Evolutionary conservation across 2,888 invertebrate species (phyloP).

Genomic region (Chloroclystis v-ata): DNA sequence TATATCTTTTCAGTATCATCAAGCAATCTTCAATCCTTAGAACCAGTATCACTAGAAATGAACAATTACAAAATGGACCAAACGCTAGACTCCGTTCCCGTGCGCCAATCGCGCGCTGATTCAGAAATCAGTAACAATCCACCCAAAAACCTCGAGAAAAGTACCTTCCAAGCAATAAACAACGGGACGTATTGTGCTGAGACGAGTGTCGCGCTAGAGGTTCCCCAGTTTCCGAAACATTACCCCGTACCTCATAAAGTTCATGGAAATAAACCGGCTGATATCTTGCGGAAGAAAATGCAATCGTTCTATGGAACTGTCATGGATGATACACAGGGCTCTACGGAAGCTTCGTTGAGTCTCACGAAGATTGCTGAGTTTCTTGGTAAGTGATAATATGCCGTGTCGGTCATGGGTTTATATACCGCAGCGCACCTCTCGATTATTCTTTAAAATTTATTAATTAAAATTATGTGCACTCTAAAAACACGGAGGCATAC

Average conservation of each 20-base stretch:
- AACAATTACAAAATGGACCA: conserved; percentile 47
- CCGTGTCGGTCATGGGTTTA: no score
- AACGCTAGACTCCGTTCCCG: conserved; percentile 59
- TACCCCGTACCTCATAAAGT: conserved; percentile 21
- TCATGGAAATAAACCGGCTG: conserved; percentile 37
- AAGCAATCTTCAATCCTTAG: conserved; percentile 27
- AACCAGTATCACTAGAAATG: conserved; percentile 30
- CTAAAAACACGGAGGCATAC: no score
- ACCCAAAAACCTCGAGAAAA: conserved; percentile 28
- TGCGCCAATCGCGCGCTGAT: conserved; percentile 49
- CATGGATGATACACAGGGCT: conserved; percentile 44
- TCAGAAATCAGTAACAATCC: conserved; percentile 34
- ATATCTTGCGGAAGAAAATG: conserved; percentile 49
- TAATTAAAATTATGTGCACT: no score
- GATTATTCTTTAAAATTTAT: no score
- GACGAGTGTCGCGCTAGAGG: neutral
- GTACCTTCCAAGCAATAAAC: conserved; percentile 16
- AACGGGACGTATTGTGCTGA: conserved; percentile 16
- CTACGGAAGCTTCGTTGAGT: conserved; percentile 56
- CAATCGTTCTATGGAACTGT: conserved; percentile 42
- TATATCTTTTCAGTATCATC: conserved; percentile 38
- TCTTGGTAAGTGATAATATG: conserved; percentile 36
- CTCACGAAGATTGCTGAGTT: conserved; percentile 66
- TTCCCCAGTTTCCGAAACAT: conserved; percentile 23
- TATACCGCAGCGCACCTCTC: no score